phyloP scores from a whole-genome alignment of 2,113 vertebrate species.

The human (Homo sapiens) region DNA sequence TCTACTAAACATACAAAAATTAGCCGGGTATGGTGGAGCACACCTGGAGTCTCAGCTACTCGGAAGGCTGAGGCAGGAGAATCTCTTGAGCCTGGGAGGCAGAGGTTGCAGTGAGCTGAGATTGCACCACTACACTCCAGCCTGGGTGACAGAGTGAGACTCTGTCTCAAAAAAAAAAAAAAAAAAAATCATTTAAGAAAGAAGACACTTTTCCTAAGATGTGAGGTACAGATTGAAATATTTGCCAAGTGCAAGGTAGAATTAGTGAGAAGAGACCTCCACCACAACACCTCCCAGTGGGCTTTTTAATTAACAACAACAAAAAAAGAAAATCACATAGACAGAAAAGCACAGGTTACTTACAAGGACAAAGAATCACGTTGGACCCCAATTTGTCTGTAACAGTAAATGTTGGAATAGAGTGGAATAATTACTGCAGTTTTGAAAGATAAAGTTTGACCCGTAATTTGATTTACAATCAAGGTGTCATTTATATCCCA shows the following conservation, averaged over 20 bases:
- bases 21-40: no score
- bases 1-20: no score
- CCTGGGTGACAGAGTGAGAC: no score
- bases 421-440: background rate
- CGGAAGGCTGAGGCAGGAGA: no score
- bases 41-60: no score
- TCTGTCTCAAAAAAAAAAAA: background rate
- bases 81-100: no score
- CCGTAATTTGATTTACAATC: slow-evolving; percentile 31
- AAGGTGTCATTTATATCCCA: background rate
- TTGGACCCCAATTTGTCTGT: background rate
- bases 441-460: slow-evolving; percentile 4
- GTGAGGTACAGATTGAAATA: background rate
- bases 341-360: background rate
- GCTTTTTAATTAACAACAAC: background rate
- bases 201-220: background rate
- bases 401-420: background rate
- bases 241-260: background rate
- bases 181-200: background rate
- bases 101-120: no score
- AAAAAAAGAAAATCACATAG: background rate
- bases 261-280: background rate
- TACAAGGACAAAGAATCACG: background rate
- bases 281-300: background rate
- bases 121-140: no score